Evolutionary conservation across 2,797 vertebrate species (phyloP), one percentile per base, ranked within the genome.

Genomic region (Crocidura indochinensis): DNA sequence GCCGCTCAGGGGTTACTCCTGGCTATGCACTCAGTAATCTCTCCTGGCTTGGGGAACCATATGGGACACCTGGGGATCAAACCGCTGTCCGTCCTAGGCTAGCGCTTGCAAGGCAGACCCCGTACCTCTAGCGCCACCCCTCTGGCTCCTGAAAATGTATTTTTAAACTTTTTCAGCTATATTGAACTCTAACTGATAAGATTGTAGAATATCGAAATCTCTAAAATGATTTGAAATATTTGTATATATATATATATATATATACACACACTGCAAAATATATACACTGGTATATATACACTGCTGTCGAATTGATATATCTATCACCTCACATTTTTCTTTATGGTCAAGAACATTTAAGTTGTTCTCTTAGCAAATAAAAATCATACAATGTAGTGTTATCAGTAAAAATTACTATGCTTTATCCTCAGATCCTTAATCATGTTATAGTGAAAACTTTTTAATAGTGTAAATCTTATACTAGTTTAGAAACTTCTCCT

Each of bases 131-230:
- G 38, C 38, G 5, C 5, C 38, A 38, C 38, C 38, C 2, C 38
- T 38, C 38, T 60, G 56, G 19, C 15, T 20, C 56, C 56, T 8
- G 46, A 27, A 60, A 71, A 82, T 29, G 19, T 56, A 44, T 75
- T 90, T 75, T 29, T 87, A 79, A 89, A 67, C 60, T 94, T 85
- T 75, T 74, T 85, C n/a, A 74, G n/a, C n/a, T 67, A 38, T 76
- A 44, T 20, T 76, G 64, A 65, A 6, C 3, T 51, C 17, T 11
- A 64, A 38, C 49, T 51, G n/a, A 67, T 17, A 67, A 75, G 64
- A 27, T 31, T 65, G 8, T 31, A 64, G 51, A 62, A 38, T 29
- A 31, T 19, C 31, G 51, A 46, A 86, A 46, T 38, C 6, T 86
- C 51, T 14, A 60, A 15, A n/a, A 26, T 86, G 14, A 53, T 38